Evolutionary conservation across 1,140 invertebrate genomes (phyloP).

Genomic region (Apolygus lucorum): DNA sequence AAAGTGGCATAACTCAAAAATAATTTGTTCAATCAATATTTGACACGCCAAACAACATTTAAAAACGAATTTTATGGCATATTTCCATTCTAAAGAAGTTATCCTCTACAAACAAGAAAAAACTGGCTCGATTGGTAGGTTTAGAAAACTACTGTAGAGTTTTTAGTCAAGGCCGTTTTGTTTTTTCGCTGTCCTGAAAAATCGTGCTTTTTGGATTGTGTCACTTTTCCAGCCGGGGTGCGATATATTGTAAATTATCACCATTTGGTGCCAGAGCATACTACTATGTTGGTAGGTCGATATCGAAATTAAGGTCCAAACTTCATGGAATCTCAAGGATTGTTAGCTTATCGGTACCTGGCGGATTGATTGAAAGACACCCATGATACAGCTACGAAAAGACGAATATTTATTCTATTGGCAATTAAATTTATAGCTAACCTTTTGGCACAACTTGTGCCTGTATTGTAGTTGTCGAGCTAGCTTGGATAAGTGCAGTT

Average conservation of each 20-base stretch:
- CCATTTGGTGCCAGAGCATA: not conserved
- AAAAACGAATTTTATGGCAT: too few species aligned
- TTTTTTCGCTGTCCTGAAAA: too few species aligned
- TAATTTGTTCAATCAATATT: too few species aligned
- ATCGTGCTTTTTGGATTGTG: too few species aligned
- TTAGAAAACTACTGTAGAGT: too few species aligned
- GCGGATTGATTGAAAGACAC: not conserved
- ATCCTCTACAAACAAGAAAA: too few species aligned
- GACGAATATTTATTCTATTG: not conserved
- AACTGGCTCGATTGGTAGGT: too few species aligned
- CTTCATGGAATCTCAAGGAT: not conserved
- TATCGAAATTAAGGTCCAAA: not conserved
- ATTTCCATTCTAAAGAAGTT: too few species aligned
- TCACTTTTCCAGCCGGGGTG: too few species aligned
- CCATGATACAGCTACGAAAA: not conserved
- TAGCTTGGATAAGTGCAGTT: slow-evolving; percentile 22
- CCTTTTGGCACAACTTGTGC: slow-evolving; percentile 27
- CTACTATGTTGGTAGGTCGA: not conserved
- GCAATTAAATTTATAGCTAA: not conserved
- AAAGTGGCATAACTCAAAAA: too few species aligned
- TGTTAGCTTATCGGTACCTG: not conserved
- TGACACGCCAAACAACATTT: too few species aligned
- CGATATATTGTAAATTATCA: not conserved
- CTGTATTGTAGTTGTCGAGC: slow-evolving; percentile 23
- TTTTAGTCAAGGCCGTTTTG: too few species aligned